Evolutionary conservation across 2,113 vertebrate species (phyloP), one percentile per base, ranked within the genome.

Genomic region (Neodon shergylaensis): DNA sequence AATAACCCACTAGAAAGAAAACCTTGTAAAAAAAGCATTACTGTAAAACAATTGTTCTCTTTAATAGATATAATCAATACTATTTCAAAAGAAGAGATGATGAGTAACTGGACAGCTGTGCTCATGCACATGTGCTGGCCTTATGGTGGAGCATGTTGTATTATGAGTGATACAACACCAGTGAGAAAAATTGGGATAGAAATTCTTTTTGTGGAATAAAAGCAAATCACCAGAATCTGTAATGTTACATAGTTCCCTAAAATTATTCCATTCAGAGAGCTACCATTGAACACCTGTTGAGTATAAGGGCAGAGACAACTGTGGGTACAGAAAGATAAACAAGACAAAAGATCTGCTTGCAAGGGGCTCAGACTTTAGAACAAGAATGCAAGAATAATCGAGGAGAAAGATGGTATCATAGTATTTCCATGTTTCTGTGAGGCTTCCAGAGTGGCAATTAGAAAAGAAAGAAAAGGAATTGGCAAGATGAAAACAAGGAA

Each of bases 241-340:
- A 87, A 65, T 63, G 84, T 24, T 76, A 79, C 76, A 26, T 63
- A 88, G 26, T 65, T 91, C 42, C 91, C 3, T 0, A 94, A 90
- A 93, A 91, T 89, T 82, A 86, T 63, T 91, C 31, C 65, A 54
- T 91, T 95, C 66, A 73, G 52, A 72, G 88, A 94, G 83, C 36
- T 66, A 65, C 65, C 63, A 68, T 6, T 68, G 81, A 92, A 76
- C 39, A 93, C 70, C 28, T 86, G 44, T 58, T 39, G 6, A 52
- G 33, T 81, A 7, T 36, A 89, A 78, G 76, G 21, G 52, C 9
- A 79, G 54, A 96, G 73, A 86, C 82, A 78, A 92, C 31, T 92
- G 2, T 61, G 70, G 65, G 36, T 36, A 90, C 28, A 70, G 21
- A 47, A 87, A 93, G 26, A 47, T 65, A 96, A 93, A 90, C 0